phyloP scores from a whole-genome alignment of 2,888 invertebrate genomes.

The Idaea dimidiata region DNA sequence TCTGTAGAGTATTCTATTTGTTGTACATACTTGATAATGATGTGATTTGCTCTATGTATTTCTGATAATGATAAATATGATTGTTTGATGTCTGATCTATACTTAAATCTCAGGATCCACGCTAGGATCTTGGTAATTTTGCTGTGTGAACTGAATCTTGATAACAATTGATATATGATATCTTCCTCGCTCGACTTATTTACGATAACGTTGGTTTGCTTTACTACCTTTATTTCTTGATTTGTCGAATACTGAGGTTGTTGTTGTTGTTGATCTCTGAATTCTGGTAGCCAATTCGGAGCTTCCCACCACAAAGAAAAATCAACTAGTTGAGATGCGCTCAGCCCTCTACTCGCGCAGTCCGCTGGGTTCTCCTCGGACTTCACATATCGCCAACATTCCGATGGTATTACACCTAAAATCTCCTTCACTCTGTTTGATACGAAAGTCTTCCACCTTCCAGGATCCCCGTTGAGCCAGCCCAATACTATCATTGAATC shows the following conservation, averaged over 20 bases:
- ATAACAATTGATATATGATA: constrained; percentile 7
- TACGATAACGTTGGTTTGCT: neutral
- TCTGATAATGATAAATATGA: constrained; percentile 12
- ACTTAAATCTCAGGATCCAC: constrained; percentile 12
- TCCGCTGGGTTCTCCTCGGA: constrained; percentile 10
- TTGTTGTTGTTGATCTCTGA: neutral
- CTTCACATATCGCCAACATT: too few species aligned
- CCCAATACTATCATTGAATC: constrained; percentile 10
- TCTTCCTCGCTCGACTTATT: constrained; percentile 5
- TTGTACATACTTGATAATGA: constrained; percentile 22
- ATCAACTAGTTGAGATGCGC: neutral
- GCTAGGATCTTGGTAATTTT: constrained; percentile 11
- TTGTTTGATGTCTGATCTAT: constrained; percentile 7
- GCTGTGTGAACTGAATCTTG: constrained; percentile 14
- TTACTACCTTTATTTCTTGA: neutral
- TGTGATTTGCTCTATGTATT: constrained; percentile 13
- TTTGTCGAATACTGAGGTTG: neutral
- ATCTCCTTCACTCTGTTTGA: constrained; percentile 12
- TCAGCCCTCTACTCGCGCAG: constrained; percentile 11
- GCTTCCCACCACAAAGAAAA: neutral
- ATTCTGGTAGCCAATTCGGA: neutral
- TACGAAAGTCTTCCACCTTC: constrained; percentile 13
- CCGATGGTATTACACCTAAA: neutral
- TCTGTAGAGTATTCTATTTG: constrained; percentile 16
- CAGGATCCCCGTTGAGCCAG: constrained; percentile 11